Conservation (phyloP, 1,140 invertebrate genomes). For the Calycopis cecrops region DNA sequence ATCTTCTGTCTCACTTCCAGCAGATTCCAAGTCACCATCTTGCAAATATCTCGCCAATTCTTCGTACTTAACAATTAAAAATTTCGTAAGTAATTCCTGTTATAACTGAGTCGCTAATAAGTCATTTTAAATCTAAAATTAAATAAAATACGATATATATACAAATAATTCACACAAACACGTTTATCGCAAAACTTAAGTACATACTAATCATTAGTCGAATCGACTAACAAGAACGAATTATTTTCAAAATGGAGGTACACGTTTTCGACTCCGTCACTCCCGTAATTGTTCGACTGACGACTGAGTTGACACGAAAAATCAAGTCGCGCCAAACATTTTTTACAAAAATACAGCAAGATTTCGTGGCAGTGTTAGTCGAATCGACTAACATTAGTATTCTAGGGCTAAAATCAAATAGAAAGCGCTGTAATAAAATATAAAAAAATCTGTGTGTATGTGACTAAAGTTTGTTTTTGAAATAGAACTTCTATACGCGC, state of each 20-base stretch:
- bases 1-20: not conserved
- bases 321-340: slow-evolving; percentile 4
- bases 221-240: slow-evolving; percentile 6
- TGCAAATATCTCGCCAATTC: slow-evolving; percentile 1
- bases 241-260: slow-evolving; percentile 1
- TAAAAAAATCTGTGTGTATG: no score
- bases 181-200: slow-evolving; percentile 1
- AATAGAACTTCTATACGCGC: no score
- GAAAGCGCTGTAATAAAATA: no score
- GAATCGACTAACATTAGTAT: no score
- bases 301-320: slow-evolving; percentile 4
- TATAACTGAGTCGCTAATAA: not conserved
- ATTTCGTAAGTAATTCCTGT: no score
- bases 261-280: no score
- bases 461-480: no score
- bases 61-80: not conserved
- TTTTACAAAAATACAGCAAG: not conserved
- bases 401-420: no score
- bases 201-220: slow-evolving; percentile 5
- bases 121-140: not conserved
- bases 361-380: slow-evolving; percentile 2
- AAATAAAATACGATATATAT: slow-evolving; percentile 1
- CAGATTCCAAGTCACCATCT: not conserved
- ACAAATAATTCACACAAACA: slow-evolving; percentile 5
- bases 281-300: not conserved